Percentiles rank a stretch among this genome's conserved stretches.
phyloP scores from a whole-genome alignment of 1,140 invertebrate species.

The Aphelenchoides besseyi region DNA sequence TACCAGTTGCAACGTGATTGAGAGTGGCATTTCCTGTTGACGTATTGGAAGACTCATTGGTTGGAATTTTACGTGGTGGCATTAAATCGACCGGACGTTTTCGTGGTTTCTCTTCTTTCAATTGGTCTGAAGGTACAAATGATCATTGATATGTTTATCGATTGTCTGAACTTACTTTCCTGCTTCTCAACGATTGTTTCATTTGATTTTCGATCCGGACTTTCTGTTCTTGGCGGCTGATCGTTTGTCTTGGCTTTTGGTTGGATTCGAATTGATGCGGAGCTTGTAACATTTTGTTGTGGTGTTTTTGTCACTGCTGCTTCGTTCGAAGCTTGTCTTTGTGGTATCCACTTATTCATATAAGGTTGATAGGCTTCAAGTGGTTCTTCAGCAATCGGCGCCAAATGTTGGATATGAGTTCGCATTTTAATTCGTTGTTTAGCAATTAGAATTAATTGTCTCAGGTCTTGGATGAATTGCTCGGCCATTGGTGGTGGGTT shows the following conservation, averaged over 20 bases:
- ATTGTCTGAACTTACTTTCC: not conserved
- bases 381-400: slow-evolving; percentile 28
- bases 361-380: slow-evolving; percentile 25
- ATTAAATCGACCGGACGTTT: slow-evolving; percentile 1
- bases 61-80: not conserved
- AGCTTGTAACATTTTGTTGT: slow-evolving; percentile 2
- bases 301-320: not conserved
- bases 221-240: slow-evolving; percentile 44
- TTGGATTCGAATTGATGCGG: not conserved
- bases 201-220: slow-evolving; percentile 34
- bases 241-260: slow-evolving; percentile 4
- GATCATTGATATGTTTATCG: not conserved
- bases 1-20: not conserved
- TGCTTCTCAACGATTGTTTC: slow-evolving; percentile 10
- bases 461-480: slow-evolving; percentile 50
- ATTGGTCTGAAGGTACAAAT: not conserved
- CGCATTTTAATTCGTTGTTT: slow-evolving; percentile 39
- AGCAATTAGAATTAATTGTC: slow-evolving; percentile 54
- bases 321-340: not conserved
- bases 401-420: slow-evolving; percentile 33
- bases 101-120: not conserved
- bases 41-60: not conserved
- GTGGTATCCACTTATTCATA: slow-evolving; percentile 23
- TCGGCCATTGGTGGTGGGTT: slow-evolving; percentile 53
- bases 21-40: not conserved